Base-by-base conservation (phyloP, 2,797 vertebrate genomes). In the Falco columbarius region DNA sequence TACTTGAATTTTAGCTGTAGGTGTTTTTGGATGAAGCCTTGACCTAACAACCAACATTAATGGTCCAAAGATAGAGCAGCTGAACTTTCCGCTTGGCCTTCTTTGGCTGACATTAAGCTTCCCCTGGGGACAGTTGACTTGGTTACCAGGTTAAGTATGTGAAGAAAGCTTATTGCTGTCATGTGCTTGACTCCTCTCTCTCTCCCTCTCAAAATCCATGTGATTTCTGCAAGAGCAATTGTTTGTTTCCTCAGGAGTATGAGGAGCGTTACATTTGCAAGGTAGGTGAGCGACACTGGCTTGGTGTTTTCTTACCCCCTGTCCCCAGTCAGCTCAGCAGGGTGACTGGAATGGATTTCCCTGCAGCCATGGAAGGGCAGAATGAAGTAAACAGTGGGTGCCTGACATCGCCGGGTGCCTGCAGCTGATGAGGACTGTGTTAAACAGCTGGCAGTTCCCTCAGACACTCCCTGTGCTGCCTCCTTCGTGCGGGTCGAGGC, bases 1-100 rank as follows among this genome's bases (percentile, higher is more conserved):
- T 98, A 94, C 97, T 98, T 93, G 86, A 92, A 98, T 98, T 98
- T 98, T 98, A 98, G 97, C 95, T 98, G 97, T 97, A 97, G 97
- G 98, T 98, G 95, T 96, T 98, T 97, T 91, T 72, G 75, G 95
- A 98, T 93, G 75, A 89, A 94, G 88, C 93, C 91, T 97, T 97
- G 96, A 96, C 97, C 95, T 96, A 96, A 96, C 92, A 97, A 95
- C 74, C 73, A 96, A 52, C 61, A 58, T 96, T 96, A 97, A 97
- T 97, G 98, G 96, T 97, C 98, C 98, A 98, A 97, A 98, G 98
- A 98, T 96, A 98, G 96, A 97, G 90, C 90, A 93, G 94, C 95
- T 96, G 94, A 98, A 97, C 97, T 98, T 97, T 97, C 95, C 95
- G 95, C 93, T 95, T 97, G 74, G 86, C 96, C 97, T 97, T 97